These are phyloP conservation scores for Aphrophora alni DNA, from an alignment of 2,888 invertebrate species.

Conservation along the genomic window DNA sequence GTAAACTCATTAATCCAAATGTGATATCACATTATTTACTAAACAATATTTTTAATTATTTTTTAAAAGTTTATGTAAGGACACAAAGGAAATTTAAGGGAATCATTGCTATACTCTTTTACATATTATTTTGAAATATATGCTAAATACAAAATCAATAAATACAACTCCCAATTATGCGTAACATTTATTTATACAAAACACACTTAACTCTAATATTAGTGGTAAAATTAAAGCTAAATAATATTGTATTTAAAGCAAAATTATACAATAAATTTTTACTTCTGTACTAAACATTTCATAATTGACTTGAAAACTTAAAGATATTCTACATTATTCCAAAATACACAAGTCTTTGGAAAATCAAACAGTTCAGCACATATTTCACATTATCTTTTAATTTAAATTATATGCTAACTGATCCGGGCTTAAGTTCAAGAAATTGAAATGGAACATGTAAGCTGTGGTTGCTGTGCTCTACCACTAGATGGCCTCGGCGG, in stretches of 20 bases:
- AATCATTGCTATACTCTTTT: too few relatives aligned
- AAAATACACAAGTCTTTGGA: neutral
- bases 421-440: slow-evolving; percentile 70
- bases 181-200: neutral
- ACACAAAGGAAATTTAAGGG: too few relatives aligned
- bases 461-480: slow-evolving; percentile 77
- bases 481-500: slow-evolving; percentile 84
- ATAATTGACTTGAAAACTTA: neutral
- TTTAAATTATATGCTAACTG: slow-evolving; percentile 45
- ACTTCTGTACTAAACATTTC: neutral
- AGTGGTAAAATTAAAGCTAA: neutral
- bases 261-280: neutral
- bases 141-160: too few relatives aligned
- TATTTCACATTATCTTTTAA: neutral
- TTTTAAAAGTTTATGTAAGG: too few relatives aligned
- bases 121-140: too few relatives aligned
- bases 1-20: too few relatives aligned
- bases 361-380: neutral
- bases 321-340: neutral
- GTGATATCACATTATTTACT: too few relatives aligned
- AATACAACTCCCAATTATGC: neutral
- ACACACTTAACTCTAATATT: neutral
- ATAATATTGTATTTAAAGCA: neutral
- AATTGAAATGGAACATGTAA: slow-evolving; percentile 84
- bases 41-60: too few relatives aligned